Conservation (phyloP, 2,113 vertebrate genomes). For the Andinoacara biseriatus region DNA sequence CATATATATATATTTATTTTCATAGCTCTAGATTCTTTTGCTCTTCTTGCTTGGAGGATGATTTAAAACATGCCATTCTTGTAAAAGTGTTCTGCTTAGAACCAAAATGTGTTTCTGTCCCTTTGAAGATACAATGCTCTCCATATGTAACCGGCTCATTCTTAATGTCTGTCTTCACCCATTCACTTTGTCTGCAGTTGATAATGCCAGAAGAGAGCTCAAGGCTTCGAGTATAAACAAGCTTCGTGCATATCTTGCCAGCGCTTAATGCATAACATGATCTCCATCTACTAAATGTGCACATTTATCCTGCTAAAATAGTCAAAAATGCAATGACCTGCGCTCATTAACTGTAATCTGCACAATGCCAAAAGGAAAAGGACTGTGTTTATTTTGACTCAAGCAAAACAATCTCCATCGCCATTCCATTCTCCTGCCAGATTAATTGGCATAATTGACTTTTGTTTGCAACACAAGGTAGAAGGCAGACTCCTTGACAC, state of each 20-base stretch:
- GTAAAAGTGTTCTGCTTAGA: conserved; percentile 68
- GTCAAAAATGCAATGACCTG: conserved; percentile 53
- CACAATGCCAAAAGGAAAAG: conserved; percentile 49
- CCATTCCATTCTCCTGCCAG: conserved; percentile 64
- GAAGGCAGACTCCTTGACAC: conserved; percentile 59
- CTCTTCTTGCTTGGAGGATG: conserved; percentile 51
- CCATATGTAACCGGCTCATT: conserved; percentile 71
- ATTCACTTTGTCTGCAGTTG: conserved; percentile 68
- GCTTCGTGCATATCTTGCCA: conserved; percentile 56
- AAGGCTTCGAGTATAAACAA: conserved; percentile 58
- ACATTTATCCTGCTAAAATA: conserved; percentile 60
- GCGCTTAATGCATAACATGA: conserved; percentile 58
- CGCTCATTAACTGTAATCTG: conserved; percentile 66
- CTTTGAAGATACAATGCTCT: conserved; percentile 76
- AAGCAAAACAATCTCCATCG: conserved; percentile 75
- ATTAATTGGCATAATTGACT: conserved; percentile 75
- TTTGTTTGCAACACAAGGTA: conserved; percentile 65
- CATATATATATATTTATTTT: conserved; percentile 44
- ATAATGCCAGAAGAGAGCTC: conserved; percentile 60
- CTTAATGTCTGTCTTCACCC: conserved; percentile 67
- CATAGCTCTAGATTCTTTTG: conserved; percentile 55
- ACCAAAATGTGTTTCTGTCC: conserved; percentile 63
- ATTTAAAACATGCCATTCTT: conserved; percentile 71
- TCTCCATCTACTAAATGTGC: conserved; percentile 58
- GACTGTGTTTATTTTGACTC: conserved; percentile 64